Evolutionary conservation across 2,888 invertebrate species (phyloP).

Genomic region (Callosobruchus maculatus): DNA sequence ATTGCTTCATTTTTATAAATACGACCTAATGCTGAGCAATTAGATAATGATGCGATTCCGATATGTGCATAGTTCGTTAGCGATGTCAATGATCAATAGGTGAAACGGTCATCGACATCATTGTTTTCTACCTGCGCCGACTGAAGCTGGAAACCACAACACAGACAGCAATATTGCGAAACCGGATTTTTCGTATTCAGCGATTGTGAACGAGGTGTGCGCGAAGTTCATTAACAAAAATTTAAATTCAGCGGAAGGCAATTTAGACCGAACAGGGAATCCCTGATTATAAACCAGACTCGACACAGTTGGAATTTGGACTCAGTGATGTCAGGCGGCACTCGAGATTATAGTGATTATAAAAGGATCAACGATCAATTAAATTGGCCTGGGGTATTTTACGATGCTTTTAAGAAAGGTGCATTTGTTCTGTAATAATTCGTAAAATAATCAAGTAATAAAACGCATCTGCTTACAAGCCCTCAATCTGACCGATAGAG

Average conservation of each 20-base stretch:
- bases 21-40: too few relatives aligned
- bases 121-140: neutral
- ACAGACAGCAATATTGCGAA: neutral
- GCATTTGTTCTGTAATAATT: too few relatives aligned
- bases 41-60: too few relatives aligned
- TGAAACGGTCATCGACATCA: neutral
- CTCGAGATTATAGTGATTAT: neutral
- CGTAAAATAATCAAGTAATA: too few relatives aligned
- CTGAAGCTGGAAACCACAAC: neutral
- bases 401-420: too few relatives aligned
- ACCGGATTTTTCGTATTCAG: neutral
- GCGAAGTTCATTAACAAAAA: neutral
- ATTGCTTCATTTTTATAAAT: too few relatives aligned
- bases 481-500: too few relatives aligned
- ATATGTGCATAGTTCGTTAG: neutral
- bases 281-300: neutral
- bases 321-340: neutral
- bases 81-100: neutral
- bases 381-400: too few relatives aligned
- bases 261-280: neutral
- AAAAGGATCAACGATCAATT: neutral
- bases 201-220: neutral
- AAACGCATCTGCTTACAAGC: too few relatives aligned
- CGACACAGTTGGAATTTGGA: neutral
- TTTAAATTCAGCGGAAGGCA: neutral